Evolutionary conservation across 2,797 vertebrate species (phyloP).

Genomic region (Trachurus trachurus): DNA sequence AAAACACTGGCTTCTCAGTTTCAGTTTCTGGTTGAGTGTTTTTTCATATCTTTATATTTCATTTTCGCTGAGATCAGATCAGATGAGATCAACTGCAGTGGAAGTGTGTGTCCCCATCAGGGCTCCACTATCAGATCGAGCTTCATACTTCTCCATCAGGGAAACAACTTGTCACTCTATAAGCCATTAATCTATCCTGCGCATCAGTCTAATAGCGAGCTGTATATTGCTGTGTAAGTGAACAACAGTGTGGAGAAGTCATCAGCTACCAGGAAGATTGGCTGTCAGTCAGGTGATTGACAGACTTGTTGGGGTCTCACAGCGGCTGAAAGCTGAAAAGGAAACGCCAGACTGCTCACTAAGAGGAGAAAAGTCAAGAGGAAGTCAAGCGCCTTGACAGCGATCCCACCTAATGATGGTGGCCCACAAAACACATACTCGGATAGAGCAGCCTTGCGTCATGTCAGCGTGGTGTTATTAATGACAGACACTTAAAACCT

Average conservation of each 20-base stretch:
- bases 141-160: constrained; percentile 16
- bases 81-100: background rate
- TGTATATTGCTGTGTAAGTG: constrained; percentile 25
- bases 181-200: constrained; percentile 62
- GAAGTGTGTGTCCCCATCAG: constrained; percentile 10
- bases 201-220: constrained; percentile 54
- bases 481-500: constrained; percentile 78
- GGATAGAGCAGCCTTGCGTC: constrained; percentile 54
- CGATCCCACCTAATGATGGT: constrained; percentile 61
- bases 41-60: background rate
- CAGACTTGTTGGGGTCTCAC: constrained; percentile 43
- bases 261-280: constrained; percentile 52
- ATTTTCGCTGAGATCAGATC: constrained; percentile 17
- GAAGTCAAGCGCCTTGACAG: constrained; percentile 30
- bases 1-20: no score
- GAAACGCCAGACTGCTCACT: constrained; percentile 43
- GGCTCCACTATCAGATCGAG: constrained; percentile 25
- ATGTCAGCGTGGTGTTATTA: constrained; percentile 72
- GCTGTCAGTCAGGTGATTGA: constrained; percentile 71
- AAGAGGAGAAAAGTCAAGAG: constrained; percentile 31
- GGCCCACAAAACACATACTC: constrained; percentile 70
- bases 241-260: constrained; percentile 53
- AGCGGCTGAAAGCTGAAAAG: constrained; percentile 50
- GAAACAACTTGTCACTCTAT: constrained; percentile 42
- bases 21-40: background rate